Percentiles rank a stretch among this genome's conserved stretches.
Conservation (phyloP, 2,888 invertebrate species). For the Drosophila mayaguana region DNA sequence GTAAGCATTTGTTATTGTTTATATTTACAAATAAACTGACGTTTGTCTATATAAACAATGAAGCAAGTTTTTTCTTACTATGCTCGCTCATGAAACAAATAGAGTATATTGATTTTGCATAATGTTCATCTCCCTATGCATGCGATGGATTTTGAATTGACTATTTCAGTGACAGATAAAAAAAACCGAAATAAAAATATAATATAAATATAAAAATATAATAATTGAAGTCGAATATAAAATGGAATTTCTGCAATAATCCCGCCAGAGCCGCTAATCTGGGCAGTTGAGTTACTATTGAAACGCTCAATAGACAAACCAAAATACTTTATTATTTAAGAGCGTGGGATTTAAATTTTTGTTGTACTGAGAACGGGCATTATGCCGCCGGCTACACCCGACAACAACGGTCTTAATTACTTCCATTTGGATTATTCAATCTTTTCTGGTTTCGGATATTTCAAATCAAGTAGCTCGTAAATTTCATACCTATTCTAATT, state of each 20-base stretch:
- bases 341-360: no score
- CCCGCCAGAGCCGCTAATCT: no score
- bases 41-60: conserved; percentile 43
- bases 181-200: no score
- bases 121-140: no score
- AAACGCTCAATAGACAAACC: background rate
- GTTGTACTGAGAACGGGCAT: background rate
- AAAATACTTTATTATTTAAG: no score
- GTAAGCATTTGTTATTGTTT: conserved; percentile 73
- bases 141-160: no score
- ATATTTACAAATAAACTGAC: conserved; percentile 68
- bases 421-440: background rate
- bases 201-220: no score
- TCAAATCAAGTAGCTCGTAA: conserved; percentile 34
- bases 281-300: background rate
- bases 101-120: background rate
- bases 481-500: conserved; percentile 15
- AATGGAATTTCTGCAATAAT: background rate
- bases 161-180: no score
- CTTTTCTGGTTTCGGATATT: conserved; percentile 4
- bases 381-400: background rate
- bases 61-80: conserved; percentile 9
- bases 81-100: background rate
- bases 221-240: background rate
- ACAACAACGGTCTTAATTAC: background rate